phyloP scores from a whole-genome alignment of 2,888 invertebrate species.

The Tineola bisselliella region DNA sequence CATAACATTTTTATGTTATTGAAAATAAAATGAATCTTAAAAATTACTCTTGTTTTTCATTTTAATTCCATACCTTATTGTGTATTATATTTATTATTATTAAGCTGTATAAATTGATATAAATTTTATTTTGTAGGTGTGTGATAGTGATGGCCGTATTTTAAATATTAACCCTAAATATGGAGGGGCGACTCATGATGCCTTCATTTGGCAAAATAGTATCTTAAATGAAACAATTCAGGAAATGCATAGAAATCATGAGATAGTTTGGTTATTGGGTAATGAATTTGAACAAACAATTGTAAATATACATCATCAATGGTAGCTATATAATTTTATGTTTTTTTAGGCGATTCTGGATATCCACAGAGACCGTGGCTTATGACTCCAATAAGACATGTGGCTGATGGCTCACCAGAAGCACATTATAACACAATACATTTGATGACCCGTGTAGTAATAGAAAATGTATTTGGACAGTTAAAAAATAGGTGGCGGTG shows the following conservation, averaged over 20 bases:
- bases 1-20: slow-evolving; percentile 70
- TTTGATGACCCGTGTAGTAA: slow-evolving; percentile 14
- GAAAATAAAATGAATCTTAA: slow-evolving; percentile 67
- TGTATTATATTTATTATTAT: too few relatives aligned
- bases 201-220: slow-evolving; percentile 15
- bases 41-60: slow-evolving; percentile 35
- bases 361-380: slow-evolving; percentile 19
- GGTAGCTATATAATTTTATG: too few relatives aligned
- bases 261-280: slow-evolving; percentile 2
- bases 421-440: slow-evolving; percentile 15
- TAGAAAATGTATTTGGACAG: slow-evolving; percentile 17
- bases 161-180: slow-evolving; percentile 15
- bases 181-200: slow-evolving; percentile 16
- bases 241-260: neutral
- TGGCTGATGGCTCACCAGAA: slow-evolving; percentile 15
- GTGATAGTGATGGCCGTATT: slow-evolving; percentile 14
- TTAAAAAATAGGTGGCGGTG: slow-evolving; percentile 19
- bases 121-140: too few relatives aligned
- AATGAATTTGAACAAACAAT: neutral
- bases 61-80: neutral
- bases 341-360: slow-evolving; percentile 18
- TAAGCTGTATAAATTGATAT: too few relatives aligned
- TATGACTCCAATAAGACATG: slow-evolving; percentile 18
- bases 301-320: neutral
- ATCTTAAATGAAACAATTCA: slow-evolving; percentile 14